A percentile compares a stretch with the other conserved stretches of the same genome.
These are phyloP conservation scores for Channa argus DNA, from an alignment of 2,113 vertebrate species.

Conservation along the genomic window DNA sequence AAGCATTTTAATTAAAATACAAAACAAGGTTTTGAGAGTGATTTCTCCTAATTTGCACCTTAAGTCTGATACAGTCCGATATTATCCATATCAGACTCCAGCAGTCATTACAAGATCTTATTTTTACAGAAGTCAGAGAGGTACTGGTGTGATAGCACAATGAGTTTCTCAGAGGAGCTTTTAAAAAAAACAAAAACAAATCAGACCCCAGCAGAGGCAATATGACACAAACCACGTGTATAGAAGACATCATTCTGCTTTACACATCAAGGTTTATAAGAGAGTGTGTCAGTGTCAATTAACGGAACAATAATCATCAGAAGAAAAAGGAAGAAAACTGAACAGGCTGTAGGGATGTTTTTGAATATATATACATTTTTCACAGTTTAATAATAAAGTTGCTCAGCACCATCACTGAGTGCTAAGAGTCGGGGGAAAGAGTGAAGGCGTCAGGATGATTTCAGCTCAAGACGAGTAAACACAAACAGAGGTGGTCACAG, in stretches of 20 bases:
- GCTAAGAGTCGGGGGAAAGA: conserved; percentile 1
- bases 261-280: conserved; percentile 12
- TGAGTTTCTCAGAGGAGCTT: conserved; percentile 25
- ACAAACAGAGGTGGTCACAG: conserved; percentile 34
- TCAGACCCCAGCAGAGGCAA: conserved; percentile 27
- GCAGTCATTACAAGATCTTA: conserved; percentile 30
- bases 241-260: conserved; percentile 25
- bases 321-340: conserved; percentile 16
- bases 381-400: conserved; percentile 1
- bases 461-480: conserved; percentile 24
- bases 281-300: neutral
- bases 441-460: conserved; percentile 3
- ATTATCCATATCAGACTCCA: conserved; percentile 21
- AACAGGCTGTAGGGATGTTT: conserved; percentile 26
- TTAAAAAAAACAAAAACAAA: neutral
- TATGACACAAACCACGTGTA: conserved; percentile 42
- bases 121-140: conserved; percentile 32
- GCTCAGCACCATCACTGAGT: neutral
- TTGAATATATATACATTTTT: neutral
- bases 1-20: conserved; percentile 26
- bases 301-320: conserved; percentile 6
- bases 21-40: conserved; percentile 39
- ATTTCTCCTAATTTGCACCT: conserved; percentile 11
- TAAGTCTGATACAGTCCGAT: too few relatives aligned
- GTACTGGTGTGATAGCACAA: conserved; percentile 9